Conservation (phyloP, 2,797 vertebrate species). For the Hapalemur alaotrensis region DNA sequence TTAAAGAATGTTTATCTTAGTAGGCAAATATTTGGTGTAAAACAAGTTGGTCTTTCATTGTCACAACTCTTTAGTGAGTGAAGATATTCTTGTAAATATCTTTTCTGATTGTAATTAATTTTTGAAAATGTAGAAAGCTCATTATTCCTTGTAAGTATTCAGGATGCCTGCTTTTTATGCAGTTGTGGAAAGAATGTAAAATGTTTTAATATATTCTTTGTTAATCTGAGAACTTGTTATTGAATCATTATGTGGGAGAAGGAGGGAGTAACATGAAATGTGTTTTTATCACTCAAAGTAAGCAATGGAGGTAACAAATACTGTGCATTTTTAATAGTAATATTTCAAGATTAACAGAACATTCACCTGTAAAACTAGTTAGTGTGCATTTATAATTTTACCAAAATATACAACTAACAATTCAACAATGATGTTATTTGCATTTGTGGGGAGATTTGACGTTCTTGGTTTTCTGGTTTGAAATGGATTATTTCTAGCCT, state of each 20-base stretch:
- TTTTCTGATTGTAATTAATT: slow-evolving; percentile 73
- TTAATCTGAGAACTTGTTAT: slow-evolving; percentile 58
- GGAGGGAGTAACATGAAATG: background rate
- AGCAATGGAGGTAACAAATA: slow-evolving; percentile 63
- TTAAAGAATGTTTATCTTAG: slow-evolving; percentile 82
- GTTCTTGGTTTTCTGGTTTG: background rate
- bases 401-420: background rate
- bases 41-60: slow-evolving; percentile 74
- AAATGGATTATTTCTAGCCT: background rate
- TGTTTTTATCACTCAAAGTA: slow-evolving; percentile 43
- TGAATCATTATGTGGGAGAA: slow-evolving; percentile 20
- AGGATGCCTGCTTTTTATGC: slow-evolving; percentile 76
- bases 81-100: slow-evolving; percentile 76
- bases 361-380: slow-evolving; percentile 52
- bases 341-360: slow-evolving; percentile 31
- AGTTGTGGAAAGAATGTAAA: slow-evolving; percentile 82
- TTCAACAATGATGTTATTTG: background rate
- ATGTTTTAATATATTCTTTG: slow-evolving; percentile 85
- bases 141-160: slow-evolving; percentile 76
- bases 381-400: slow-evolving; percentile 37
- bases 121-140: slow-evolving; percentile 66
- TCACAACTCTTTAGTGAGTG: slow-evolving; percentile 68
- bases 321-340: slow-evolving; percentile 38
- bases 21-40: slow-evolving; percentile 73
- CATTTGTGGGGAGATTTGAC: background rate